phyloP scores from a whole-genome alignment of 2,113 vertebrate species.

The Bufo bufo region DNA sequence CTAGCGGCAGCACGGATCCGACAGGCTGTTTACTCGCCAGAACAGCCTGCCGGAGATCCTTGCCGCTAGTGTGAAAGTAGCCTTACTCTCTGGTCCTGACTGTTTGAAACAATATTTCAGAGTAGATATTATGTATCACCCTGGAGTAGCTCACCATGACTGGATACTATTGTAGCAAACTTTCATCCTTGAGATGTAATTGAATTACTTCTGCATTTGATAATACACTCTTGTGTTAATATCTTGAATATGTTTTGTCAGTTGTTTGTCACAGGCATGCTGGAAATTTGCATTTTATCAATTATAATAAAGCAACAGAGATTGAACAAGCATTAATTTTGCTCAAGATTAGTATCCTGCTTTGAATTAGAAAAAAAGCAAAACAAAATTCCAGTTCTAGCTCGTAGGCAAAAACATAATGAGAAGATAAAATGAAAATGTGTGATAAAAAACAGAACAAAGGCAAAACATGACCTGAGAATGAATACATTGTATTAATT shows the following conservation, averaged over 20 bases:
- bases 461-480: background rate
- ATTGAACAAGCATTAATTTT: background rate
- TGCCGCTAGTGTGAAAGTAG: no score
- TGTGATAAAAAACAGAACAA: background rate
- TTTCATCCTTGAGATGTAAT: background rate
- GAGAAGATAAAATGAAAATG: background rate
- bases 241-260: background rate
- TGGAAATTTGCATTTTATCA: background rate
- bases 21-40: no score
- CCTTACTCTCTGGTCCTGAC: no score
- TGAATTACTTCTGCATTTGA: background rate
- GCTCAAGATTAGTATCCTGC: background rate
- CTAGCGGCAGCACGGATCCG: no score
- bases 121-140: background rate
- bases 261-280: background rate
- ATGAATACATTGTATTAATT: background rate
- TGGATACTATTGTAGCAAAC: background rate
- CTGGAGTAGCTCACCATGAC: background rate
- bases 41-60: no score
- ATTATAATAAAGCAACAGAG: background rate
- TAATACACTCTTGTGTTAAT: background rate
- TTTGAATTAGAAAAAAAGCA: background rate
- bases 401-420: background rate
- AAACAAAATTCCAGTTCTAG: background rate
- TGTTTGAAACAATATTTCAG: no score